These are phyloP conservation scores for Austrolebias charrua DNA, from an alignment of 2,797 vertebrate species.

Conservation along the genomic window DNA sequence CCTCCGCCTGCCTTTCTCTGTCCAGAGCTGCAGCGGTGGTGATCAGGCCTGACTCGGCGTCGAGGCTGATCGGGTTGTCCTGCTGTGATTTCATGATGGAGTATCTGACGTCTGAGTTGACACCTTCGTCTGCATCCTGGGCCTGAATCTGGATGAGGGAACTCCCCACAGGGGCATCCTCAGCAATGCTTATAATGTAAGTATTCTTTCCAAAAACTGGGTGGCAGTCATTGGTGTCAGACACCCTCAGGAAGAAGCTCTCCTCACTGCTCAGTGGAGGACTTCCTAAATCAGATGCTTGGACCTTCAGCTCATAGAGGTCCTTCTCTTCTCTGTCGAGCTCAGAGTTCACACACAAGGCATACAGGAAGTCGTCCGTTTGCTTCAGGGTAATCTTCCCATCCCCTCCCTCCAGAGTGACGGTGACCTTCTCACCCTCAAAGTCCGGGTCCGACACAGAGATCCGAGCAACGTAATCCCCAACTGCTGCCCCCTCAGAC, in stretches of 20 bases:
- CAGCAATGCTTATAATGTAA: conserved; percentile 77
- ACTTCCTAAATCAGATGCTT: conserved; percentile 81
- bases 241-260: conserved; percentile 79
- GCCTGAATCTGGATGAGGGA: conserved; percentile 82
- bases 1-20: conserved; percentile 76
- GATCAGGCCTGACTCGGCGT: conserved; percentile 82
- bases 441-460: conserved; percentile 88
- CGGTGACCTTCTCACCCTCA: conserved; percentile 51
- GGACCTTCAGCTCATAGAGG: conserved; percentile 81
- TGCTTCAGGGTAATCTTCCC: conserved; percentile 81
- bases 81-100: conserved; percentile 66
- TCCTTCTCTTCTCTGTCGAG: conserved; percentile 85
- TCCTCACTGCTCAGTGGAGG: conserved; percentile 80
- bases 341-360: conserved; percentile 82
- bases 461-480: conserved; percentile 88
- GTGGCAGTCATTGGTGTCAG: conserved; percentile 85
- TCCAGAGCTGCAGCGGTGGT: conserved; percentile 79
- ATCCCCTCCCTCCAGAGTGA: conserved; percentile 78
- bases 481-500: conserved; percentile 82
- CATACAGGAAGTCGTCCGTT: conserved; percentile 81
- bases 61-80: conserved; percentile 71
- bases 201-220: conserved; percentile 80
- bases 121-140: conserved; percentile 82
- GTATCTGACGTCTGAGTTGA: conserved; percentile 82
- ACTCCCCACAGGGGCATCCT: conserved; percentile 83